These are phyloP conservation scores for Neogale vison DNA, from an alignment of 2,113 vertebrate species.

Conservation along the genomic window DNA sequence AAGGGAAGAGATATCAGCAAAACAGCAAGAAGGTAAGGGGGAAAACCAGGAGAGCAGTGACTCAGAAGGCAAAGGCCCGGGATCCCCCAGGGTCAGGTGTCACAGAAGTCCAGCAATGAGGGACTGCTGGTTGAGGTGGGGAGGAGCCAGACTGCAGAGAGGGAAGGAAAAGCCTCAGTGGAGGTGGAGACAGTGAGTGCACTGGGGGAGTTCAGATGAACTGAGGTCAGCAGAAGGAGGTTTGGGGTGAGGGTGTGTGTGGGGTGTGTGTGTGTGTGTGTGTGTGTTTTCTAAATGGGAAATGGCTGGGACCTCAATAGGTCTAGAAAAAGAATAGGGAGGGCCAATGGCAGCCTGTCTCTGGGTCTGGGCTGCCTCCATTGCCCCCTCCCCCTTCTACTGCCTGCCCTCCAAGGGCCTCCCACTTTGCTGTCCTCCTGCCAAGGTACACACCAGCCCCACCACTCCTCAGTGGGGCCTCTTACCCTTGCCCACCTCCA, in stretches of 20 bases:
- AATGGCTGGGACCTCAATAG: not conserved
- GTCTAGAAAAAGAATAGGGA: not conserved
- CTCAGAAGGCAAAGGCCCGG: not conserved
- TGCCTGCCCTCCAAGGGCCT: conserved; percentile 63
- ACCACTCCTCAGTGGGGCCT: conserved; percentile 58
- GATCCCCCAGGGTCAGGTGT: not conserved
- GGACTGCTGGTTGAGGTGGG: not conserved
- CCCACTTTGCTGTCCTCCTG: conserved; percentile 72
- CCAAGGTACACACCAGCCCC: conserved; percentile 75
- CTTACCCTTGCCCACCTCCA: conserved; percentile 49
- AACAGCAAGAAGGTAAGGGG: not conserved
- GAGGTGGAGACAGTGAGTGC: accelerated
- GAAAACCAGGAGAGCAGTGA: not conserved
- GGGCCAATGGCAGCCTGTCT: not conserved
- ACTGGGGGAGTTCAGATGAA: not conserved
- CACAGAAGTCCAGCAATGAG: not conserved
- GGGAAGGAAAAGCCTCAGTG: not conserved
- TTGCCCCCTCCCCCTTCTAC: not conserved
- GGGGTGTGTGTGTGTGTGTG: not conserved
- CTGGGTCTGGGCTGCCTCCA: not conserved
- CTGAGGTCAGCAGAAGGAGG: not conserved
- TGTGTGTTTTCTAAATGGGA: not conserved
- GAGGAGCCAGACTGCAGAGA: not conserved
- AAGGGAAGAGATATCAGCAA: not conserved
- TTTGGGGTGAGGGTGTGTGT: not conserved